These are phyloP conservation scores for Limosa lapponica DNA, from an alignment of 2,797 vertebrate species.

Conservation along the genomic window DNA sequence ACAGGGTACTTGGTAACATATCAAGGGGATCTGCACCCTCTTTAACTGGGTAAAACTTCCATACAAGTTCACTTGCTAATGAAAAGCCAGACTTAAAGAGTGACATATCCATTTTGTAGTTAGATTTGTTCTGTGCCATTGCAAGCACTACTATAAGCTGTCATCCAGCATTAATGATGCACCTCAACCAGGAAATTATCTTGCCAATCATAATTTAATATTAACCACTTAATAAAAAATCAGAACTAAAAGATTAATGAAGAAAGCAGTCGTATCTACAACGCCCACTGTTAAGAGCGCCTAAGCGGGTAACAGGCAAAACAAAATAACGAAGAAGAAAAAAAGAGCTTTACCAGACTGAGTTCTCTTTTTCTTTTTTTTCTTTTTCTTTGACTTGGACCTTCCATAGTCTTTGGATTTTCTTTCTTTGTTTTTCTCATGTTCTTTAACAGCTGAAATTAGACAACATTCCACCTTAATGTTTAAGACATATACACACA, in stretches of 20 bases:
- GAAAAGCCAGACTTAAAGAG: neutral
- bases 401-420: slow-evolving; percentile 88
- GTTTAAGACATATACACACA: neutral
- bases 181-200: neutral
- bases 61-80: neutral
- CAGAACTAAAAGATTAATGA: neutral
- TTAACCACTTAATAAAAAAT: neutral
- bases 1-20: neutral
- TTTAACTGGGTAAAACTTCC: neutral
- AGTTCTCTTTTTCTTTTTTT: slow-evolving; percentile 92
- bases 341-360: slow-evolving; percentile 82
- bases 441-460: slow-evolving; percentile 81
- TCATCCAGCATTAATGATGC: neutral
- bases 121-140: neutral
- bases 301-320: neutral
- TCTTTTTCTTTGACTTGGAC: slow-evolving; percentile 92
- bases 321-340: neutral
- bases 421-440: slow-evolving; percentile 82
- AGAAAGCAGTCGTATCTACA: neutral
- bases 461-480: slow-evolving; percentile 19
- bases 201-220: neutral
- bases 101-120: neutral
- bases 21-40: neutral
- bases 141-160: neutral
- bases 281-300: neutral